Percentiles rank a stretch among this genome's conserved stretches.
Evolutionary conservation across 1,140 invertebrate genomes (phyloP).

Genomic region (Ridgeia piscesae): DNA sequence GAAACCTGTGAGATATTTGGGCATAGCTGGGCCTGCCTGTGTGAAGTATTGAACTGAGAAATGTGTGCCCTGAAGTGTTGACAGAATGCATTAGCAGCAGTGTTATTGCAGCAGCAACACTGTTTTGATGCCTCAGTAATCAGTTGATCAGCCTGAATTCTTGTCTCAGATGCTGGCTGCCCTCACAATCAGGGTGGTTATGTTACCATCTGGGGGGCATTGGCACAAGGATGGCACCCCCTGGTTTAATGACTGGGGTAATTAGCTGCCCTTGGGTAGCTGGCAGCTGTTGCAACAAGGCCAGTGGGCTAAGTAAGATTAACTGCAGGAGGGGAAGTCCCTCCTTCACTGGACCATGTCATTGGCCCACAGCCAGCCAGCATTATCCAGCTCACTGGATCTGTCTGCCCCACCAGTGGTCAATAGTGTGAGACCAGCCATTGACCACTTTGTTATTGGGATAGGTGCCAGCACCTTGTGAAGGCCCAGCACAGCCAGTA

Average conservation of each 20-base stretch:
- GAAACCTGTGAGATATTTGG: neutral
- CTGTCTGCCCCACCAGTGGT: neutral
- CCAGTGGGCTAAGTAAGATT: neutral
- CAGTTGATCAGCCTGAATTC: neutral
- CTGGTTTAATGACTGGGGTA: neutral
- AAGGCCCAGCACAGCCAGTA: neutral
- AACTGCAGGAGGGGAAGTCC: neutral
- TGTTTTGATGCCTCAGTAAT: neutral
- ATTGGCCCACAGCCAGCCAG: neutral
- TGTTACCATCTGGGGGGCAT: neutral
- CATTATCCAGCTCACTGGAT: neutral
- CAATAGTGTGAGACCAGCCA: neutral
- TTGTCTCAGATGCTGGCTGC: neutral
- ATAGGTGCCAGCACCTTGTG: neutral
- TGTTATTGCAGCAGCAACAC: neutral
- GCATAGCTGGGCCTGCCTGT: neutral
- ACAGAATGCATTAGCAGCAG: neutral
- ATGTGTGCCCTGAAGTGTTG: neutral
- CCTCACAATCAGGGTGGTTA: neutral
- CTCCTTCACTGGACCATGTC: neutral
- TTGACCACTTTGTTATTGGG: neutral
- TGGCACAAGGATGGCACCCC: neutral
- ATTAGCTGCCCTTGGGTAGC: neutral
- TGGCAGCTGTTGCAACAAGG: neutral
- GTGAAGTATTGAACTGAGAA: neutral